Base-by-base conservation (phyloP, 2,888 invertebrate genomes). In the Carpatolechia fugitivella region DNA sequence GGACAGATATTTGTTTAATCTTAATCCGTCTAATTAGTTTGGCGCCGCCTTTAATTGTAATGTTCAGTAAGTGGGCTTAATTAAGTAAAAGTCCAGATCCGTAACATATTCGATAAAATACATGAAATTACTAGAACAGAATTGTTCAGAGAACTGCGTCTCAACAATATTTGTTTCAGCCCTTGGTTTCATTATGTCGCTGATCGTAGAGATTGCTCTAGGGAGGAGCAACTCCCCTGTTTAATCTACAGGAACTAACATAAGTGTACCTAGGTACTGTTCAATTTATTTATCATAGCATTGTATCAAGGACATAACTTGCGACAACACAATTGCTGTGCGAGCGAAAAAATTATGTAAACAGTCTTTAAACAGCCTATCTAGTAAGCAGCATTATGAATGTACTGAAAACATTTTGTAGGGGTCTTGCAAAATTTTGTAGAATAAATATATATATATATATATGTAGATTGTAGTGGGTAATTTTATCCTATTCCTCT, bases 231-330 rank as follows among this genome's bases (percentile, higher is more conserved):
- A n/a, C 33, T 33, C 33, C n/a, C 33, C 33, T 33, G 33, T n/a
- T 33, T 10, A 33, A 33, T 33, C 8, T 33, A 10, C 33, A 11
- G 33, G 10, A 33, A 33, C 10, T 33, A 33, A 33, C 33, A 6
- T 4, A 3, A 24, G 24, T 24, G 6, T 24, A 24, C 7, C 4
- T 16, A 40, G 7, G 2, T 8, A 10, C 40, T 18, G 29, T 44
- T 7, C 16, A n/a, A 10, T 46, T 48, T 54, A 31, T 10, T 30
- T 30, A 16, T 10, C n/a, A 44, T 18, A 18, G 1, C 7, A 33
- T 31, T 41, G 33, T 36, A 56, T 40, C 33, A 54, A 54, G 29
- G 31, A 10, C 31, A 29, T 14, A 30, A 47, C 20, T 14, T 18
- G 36, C 50, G 50, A 36, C 35, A 50, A 3, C n/a, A 18, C 24